Evolutionary conservation across 2,113 vertebrate species (phyloP), one percentile per base, ranked within the genome.

Genomic region (Trochalopteron elliotii): DNA sequence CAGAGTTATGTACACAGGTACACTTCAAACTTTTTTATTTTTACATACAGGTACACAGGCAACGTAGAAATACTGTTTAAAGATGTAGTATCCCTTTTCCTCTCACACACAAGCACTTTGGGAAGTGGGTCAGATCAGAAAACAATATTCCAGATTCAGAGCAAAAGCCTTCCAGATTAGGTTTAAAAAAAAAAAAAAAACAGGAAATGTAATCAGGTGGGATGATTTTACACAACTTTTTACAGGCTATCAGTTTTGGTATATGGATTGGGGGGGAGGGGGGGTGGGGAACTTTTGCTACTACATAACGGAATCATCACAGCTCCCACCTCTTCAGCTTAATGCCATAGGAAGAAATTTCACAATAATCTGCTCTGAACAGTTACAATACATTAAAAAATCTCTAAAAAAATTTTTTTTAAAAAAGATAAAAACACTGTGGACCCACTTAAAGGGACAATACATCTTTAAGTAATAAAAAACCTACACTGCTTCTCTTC

Each of bases 1-100:
- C 99, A 99, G 98, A 99, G 98, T 98, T 99, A 99, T 99, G 98
- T 99, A 99, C 99, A 99, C 98, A 99, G 98, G 99, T 99, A 99
- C 98, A 98, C 97, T 98, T 98, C 96, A 98, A 98, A 98, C 93
- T 92, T 97, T 96, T 97, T 97, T 98, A 98, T 97, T 98, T 98
- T 98, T 97, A 98, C 97, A 97, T 95, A 97, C 97, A 98, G 94
- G 98, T 98, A 99, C 98, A 99, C 98, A 99, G 98, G 98, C 97
- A 98, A 98, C 98, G 95, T 96, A 97, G 97, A 98, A 98, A 98
- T 96, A 98, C 97, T 98, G 98, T 98, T 98, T 97, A 98, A 97
- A 97, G 97, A 97, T 97, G 98, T 98, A 98, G 97, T 97, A 97
- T 97, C 98, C 97, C 97, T 97, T 98, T 97, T 93, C 44, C 60